A percentile compares a stretch with the other conserved stretches of the same genome.
phyloP scores from a whole-genome alignment of 2,888 invertebrate species.

The Thymelicus acteon region DNA sequence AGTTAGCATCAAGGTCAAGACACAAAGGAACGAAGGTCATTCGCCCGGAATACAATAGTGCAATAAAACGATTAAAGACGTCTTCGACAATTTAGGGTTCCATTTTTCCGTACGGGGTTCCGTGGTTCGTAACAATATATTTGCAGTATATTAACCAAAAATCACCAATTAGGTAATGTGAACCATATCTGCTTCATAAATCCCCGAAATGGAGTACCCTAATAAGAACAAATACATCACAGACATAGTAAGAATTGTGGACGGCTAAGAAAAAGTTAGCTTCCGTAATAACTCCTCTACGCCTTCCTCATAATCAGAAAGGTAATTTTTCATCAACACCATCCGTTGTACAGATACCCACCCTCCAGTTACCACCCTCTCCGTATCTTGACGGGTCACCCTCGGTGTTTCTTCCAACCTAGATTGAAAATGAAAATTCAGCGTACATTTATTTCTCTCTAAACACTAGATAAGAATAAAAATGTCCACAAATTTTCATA shows the following conservation, averaged over 20 bases:
- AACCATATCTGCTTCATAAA: no score
- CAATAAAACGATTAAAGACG: no score
- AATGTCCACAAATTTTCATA: slow-evolving; percentile 73
- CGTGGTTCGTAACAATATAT: no score
- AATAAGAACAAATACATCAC: neutral
- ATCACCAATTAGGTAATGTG: no score
- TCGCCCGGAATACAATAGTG: no score
- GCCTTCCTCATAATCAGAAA: slow-evolving; percentile 28
- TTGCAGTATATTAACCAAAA: no score
- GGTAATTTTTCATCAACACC: slow-evolving; percentile 37
- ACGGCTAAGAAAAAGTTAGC: slow-evolving; percentile 6
- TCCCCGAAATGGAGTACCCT: neutral
- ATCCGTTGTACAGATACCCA: slow-evolving; percentile 68
- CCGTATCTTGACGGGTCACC: slow-evolving; percentile 69
- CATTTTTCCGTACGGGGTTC: no score
- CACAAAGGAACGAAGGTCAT: no score
- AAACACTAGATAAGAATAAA: slow-evolving; percentile 64
- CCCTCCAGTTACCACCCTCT: slow-evolving; percentile 80
- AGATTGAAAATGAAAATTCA: slow-evolving; percentile 84
- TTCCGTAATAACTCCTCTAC: neutral
- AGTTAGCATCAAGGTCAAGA: no score
- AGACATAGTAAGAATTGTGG: neutral
- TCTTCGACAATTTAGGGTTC: no score
- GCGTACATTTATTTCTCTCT: slow-evolving; percentile 73
- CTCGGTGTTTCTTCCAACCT: slow-evolving; percentile 78